Base-by-base conservation (phyloP, 2,888 invertebrate species). In the Gonocerus acuteangulatus region DNA sequence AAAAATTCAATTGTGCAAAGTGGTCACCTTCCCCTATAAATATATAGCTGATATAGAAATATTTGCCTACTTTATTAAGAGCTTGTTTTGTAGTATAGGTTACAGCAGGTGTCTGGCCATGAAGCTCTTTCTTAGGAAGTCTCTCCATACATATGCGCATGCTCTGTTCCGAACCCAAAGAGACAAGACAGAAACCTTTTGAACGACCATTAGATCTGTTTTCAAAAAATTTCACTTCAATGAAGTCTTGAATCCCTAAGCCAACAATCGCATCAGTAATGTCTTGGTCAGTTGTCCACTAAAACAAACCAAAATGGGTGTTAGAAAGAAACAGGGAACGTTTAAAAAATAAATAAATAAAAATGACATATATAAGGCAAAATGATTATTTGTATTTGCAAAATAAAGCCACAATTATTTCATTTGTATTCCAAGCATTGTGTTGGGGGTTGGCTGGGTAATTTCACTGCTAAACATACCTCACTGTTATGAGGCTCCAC, bases 171-270 rank as follows among this genome's bases (percentile, higher is more conserved):
- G 95, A 95, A 15, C 91, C 94, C 67, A 99, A 80, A 1, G 94
- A 90, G 68, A 97, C 86, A 52, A 96, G 89, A 74, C 96, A 97
- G 78, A 96, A 99, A 27, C 99, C 95, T 79, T 97, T 97, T 0
- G 95, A 95, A 76, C 96, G 96, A 22, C 97, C 97, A 79, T 97
- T 97, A 34, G 95, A 89, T 71, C 97, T 84, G 79, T 99, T 99
- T 77, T 99, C 99, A 78, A 96, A 96, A 78, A 99, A 99, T 77
- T 97, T 97, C 36, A 99, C 95, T 74, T 99, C 99, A 71, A 95
- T 83, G 72, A 99, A 87, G 77, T 99, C 97, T 60, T 81, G 82
- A 4, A 96, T 89, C 49, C 96, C 96, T 69, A 92, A 80, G 68
- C 87, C 86, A 57, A 83, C 83, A 64, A 96, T 82, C n/a, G 88